phyloP scores from a whole-genome alignment of 2,888 invertebrate genomes.

The Lycophotia porphyrea region DNA sequence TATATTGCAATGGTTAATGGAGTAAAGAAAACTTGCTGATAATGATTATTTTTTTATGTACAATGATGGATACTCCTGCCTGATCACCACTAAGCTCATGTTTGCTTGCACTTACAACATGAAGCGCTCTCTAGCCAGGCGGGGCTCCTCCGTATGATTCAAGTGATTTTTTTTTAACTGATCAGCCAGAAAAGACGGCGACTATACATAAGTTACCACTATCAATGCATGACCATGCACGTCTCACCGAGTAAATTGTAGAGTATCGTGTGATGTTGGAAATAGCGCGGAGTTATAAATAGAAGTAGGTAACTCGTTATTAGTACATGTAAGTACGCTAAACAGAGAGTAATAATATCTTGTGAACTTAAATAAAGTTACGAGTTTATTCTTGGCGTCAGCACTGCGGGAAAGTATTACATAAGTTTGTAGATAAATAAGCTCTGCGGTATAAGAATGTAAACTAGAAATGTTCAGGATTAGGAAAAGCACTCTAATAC shows the following conservation, averaged over 20 bases:
- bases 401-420: slow-evolving; percentile 34
- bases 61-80: no score
- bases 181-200: no score
- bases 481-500: background rate
- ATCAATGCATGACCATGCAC: slow-evolving; percentile 46
- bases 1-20: slow-evolving; percentile 34
- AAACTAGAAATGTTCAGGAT: slow-evolving; percentile 16
- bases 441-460: slow-evolving; percentile 14
- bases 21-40: slow-evolving; percentile 27
- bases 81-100: no score
- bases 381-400: slow-evolving; percentile 37
- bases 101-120: no score
- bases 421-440: slow-evolving; percentile 33
- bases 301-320: slow-evolving; percentile 65
- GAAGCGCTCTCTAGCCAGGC: no score
- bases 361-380: slow-evolving; percentile 44
- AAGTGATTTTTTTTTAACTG: no score
- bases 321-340: slow-evolving; percentile 57
- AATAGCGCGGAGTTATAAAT: slow-evolving; percentile 64
- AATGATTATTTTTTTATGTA: slow-evolving; percentile 28
- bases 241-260: slow-evolving; percentile 51
- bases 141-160: no score
- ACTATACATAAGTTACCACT: slow-evolving; percentile 43
- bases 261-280: slow-evolving; percentile 59
- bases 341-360: slow-evolving; percentile 57